Evolutionary conservation across 1,140 invertebrate genomes (phyloP).

Genomic region (Lanistes nyassanus): DNA sequence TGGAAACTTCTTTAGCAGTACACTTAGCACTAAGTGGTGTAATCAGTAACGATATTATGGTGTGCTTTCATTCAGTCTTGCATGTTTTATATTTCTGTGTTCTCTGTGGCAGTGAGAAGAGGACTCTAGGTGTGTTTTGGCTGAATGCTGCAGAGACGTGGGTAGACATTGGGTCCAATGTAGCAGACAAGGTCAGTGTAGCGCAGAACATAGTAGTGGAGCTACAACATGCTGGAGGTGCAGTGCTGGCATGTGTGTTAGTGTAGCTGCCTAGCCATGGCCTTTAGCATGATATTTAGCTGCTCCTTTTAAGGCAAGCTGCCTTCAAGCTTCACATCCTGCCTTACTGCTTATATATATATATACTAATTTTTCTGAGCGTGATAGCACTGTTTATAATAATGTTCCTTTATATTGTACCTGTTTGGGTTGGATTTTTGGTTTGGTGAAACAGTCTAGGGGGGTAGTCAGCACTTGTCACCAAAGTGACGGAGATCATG

Average conservation of each 20-base stretch:
- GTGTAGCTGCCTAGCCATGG: neutral
- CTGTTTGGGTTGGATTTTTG: too few species aligned
- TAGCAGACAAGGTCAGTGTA: slow-evolving; percentile 62
- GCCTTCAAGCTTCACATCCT: too few species aligned
- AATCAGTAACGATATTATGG: too few species aligned
- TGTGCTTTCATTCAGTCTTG: too few species aligned
- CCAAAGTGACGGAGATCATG: too few species aligned
- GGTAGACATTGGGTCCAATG: slow-evolving; percentile 89
- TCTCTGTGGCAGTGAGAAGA: slow-evolving; percentile 72
- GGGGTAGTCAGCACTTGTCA: too few species aligned
- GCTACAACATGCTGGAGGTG: neutral
- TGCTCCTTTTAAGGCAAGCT: slow-evolving; percentile 1
- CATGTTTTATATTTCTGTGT: slow-evolving; percentile 27
- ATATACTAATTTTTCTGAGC: too few species aligned
- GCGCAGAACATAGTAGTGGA: neutral
- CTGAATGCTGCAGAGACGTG: slow-evolving; percentile 98
- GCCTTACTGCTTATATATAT: too few species aligned
- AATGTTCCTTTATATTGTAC: too few species aligned
- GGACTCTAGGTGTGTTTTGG: slow-evolving; percentile 93
- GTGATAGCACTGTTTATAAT: neutral
- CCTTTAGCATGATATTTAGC: neutral
- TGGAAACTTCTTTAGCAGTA: too few species aligned
- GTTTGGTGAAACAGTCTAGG: too few species aligned
- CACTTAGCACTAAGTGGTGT: too few species aligned
- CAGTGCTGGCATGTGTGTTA: neutral